A percentile compares a stretch with the other conserved stretches of the same genome.
Evolutionary conservation across 92 coral and sea anemone species (phyloP).

Genomic region (Pocillopora meandrina): DNA sequence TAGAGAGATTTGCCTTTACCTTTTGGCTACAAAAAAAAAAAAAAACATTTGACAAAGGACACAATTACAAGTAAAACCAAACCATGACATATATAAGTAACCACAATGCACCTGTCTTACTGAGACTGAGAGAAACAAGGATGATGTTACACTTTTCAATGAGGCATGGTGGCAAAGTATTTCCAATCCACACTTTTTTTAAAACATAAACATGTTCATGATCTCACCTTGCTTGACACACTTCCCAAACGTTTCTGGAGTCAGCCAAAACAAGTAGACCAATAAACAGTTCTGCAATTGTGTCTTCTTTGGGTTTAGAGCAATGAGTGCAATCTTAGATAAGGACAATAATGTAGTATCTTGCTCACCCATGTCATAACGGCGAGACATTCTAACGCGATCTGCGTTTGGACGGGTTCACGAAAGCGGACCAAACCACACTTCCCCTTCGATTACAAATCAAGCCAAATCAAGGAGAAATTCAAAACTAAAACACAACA

Average conservation of each 20-base stretch:
- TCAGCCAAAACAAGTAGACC: no score
- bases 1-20: conserved; percentile 79
- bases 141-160: no score
- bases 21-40: conserved; percentile 64
- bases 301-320: no score
- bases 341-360: neutral
- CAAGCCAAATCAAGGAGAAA: conserved; percentile 7
- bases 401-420: conserved; percentile 1
- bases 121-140: no score
- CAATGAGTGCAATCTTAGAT: no score
- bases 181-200: no score
- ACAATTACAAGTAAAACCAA: neutral
- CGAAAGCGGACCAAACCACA: neutral
- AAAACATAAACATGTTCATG: no score
- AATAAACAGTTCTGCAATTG: no score
- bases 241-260: no score
- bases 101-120: no score
- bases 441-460: conserved; percentile 10
- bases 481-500: conserved; percentile 28
- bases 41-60: neutral
- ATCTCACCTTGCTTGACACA: no score
- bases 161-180: no score
- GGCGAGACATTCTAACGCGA: conserved; percentile 68
- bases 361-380: conserved; percentile 80
- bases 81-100: neutral